Conservation (phyloP, 1,140 invertebrate genomes). For the Ceratitis capitata region DNA sequence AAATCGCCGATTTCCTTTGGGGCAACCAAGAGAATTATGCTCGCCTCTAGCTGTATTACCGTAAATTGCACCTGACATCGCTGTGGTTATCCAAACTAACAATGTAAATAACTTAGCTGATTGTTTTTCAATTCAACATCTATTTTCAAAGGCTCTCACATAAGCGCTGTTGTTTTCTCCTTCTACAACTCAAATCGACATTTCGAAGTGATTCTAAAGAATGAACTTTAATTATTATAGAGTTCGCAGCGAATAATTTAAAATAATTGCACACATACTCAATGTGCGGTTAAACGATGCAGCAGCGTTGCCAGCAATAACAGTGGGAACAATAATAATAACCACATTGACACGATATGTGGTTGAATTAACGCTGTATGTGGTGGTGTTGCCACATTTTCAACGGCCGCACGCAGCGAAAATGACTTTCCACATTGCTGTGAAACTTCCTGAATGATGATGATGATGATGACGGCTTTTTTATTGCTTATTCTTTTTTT, state of each 20-base stretch:
- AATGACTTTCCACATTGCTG: conserved; percentile 16
- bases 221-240: background rate
- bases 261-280: background rate
- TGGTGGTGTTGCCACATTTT: conserved; percentile 21
- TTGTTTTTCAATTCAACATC: too few relatives aligned
- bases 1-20: too few relatives aligned
- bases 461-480: background rate
- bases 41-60: too few relatives aligned
- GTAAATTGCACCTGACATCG: too few relatives aligned
- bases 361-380: conserved; percentile 33
- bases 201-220: background rate
- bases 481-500: too few relatives aligned
- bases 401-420: conserved; percentile 16
- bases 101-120: too few relatives aligned
- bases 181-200: background rate
- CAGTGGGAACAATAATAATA: conserved; percentile 20
- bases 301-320: background rate
- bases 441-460: conserved; percentile 28
- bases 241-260: conserved; percentile 7
- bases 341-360: conserved; percentile 34
- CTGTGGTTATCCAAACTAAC: too few relatives aligned
- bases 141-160: too few relatives aligned
- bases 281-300: background rate
- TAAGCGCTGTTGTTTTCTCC: too few relatives aligned
- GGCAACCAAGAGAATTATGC: too few relatives aligned